These are phyloP conservation scores for Antedon mediterranea DNA, from an alignment of 53 echinoderm and acorn worm species.

Conservation along the genomic window DNA sequence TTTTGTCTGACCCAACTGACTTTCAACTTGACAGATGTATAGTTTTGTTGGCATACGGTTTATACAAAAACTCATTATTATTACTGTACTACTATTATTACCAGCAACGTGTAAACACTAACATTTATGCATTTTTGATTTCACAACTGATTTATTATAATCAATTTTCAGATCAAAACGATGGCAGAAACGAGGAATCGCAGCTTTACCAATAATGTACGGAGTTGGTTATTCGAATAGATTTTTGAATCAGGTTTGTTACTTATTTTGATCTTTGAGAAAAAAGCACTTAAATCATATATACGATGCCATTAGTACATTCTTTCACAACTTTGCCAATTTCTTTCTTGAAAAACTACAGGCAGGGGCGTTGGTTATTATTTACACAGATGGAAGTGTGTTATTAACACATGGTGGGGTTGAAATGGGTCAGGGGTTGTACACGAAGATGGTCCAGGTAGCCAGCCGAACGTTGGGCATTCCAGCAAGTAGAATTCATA, in stretches of 20 bases:
- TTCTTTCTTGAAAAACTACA: neutral
- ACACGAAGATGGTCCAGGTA: slow-evolving; percentile 84
- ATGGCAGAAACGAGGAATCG: slow-evolving; percentile 71
- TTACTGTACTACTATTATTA: too few relatives aligned
- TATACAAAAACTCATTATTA: too few relatives aligned
- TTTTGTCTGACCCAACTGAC: too few relatives aligned
- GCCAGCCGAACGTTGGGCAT: slow-evolving; percentile 49
- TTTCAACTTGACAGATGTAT: too few relatives aligned
- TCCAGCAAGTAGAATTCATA: slow-evolving; percentile 42
- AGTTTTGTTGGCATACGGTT: too few relatives aligned
- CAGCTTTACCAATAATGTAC: slow-evolving; percentile 45
- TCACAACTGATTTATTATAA: too few relatives aligned
- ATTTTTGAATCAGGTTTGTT: slow-evolving; percentile 44
- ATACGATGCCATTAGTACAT: too few relatives aligned
- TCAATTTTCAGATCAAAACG: slow-evolving; percentile 46
- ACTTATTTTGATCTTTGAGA: too few relatives aligned
- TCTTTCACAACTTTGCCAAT: too few relatives aligned
- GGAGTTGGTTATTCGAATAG: slow-evolving; percentile 32
- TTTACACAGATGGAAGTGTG: slow-evolving; percentile 81
- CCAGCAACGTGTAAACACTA: too few relatives aligned
- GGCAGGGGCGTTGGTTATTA: slow-evolving; percentile 69
- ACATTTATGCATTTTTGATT: too few relatives aligned
- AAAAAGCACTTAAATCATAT: too few relatives aligned
- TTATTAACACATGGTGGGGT: slow-evolving; percentile 67
- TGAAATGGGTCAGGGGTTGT: slow-evolving; percentile 85